A percentile compares a stretch with the other conserved stretches of the same genome.
phyloP scores from a whole-genome alignment of 2,113 vertebrate species.

The Sialia sialis region DNA sequence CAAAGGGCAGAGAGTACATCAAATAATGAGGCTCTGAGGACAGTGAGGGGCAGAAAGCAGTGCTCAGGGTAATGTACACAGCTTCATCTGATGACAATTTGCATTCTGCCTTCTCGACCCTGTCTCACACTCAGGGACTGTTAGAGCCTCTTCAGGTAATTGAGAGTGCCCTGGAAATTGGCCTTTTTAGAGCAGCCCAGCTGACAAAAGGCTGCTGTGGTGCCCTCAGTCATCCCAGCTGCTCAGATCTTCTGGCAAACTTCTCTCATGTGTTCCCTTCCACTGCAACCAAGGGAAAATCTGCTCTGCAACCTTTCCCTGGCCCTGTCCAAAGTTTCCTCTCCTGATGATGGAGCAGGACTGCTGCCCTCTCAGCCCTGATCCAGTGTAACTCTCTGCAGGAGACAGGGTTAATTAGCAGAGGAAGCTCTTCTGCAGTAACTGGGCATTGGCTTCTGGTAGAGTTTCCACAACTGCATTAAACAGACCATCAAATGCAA shows the following conservation, averaged over 20 bases:
- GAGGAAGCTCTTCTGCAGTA: not conserved
- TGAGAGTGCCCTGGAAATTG: not conserved
- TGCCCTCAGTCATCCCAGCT: not conserved
- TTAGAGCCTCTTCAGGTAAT: not conserved
- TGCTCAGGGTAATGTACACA: not conserved
- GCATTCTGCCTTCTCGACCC: not conserved
- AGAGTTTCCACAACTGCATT: not conserved
- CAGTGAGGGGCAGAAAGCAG: not conserved
- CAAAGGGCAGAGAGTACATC: not conserved
- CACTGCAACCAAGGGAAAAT: not conserved
- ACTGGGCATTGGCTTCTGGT: not conserved
- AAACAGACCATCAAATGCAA: not conserved
- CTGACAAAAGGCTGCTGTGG: not conserved
- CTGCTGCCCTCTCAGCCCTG: not conserved
- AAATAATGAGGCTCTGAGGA: not conserved
- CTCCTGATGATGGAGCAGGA: not conserved
- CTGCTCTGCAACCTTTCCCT: not conserved
- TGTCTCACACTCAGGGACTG: not conserved
- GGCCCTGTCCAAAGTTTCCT: not conserved
- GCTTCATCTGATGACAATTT: not conserved
- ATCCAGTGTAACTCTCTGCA: accelerated
- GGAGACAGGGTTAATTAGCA: not conserved
- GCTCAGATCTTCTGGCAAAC: not conserved
- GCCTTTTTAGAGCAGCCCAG: not conserved
- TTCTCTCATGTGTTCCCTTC: not conserved